Base-by-base conservation (phyloP, 1,140 invertebrate genomes). In the Luehdorfia chinensis region DNA sequence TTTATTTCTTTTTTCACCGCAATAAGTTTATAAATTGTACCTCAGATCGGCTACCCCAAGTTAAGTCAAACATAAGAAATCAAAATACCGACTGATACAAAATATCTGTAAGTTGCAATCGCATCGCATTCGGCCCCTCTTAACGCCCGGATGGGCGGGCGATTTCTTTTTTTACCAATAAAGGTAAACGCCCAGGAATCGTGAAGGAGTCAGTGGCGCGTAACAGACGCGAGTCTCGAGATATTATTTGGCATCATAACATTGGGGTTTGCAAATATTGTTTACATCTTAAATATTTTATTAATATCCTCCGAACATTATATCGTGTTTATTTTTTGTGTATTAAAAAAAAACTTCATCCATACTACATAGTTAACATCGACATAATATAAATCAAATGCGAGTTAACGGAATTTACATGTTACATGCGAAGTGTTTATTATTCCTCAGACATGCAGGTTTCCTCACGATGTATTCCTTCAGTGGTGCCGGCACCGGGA, bases 21-120 rank as follows among this genome's bases (percentile, higher is more conserved):
- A 9, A 28, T 12, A 14, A 43, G 3, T 6, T 27, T 8, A 21
- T n/a, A 11, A 25, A n/a, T n/a, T 50, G 9, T 2, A 19, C 47
- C 32, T 28, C 7, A 21, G 18, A 9, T 37, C 33, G 6, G 34
- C 34, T 39, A 47, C 58, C 49, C 45, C 34, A 23, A 15, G 49
- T 32, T 31, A 59, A 61, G 49, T 61, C 50, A 50, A 55, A 55
- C 54, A 55, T 58, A 62, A 66, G 59, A 59, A 70, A 71, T 65
- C 59, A 65, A 66, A 68, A 71, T 69, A 67, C 54, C 56, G 51
- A 58, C 51, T 46, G 46, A 55, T 65, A 59, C 47, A 31, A 64
- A 57, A 59, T 68, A 79, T 71, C 59, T 49, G 49, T 21, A 45
- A 55, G 49, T 53, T 80, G 76, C 76, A 74, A 72, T 70, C 56